Percentiles rank a stretch among this genome's conserved stretches.
These are phyloP conservation scores for Onychorhynchus coronatus DNA, from an alignment of 2,113 vertebrate genomes.

Conservation along the genomic window DNA sequence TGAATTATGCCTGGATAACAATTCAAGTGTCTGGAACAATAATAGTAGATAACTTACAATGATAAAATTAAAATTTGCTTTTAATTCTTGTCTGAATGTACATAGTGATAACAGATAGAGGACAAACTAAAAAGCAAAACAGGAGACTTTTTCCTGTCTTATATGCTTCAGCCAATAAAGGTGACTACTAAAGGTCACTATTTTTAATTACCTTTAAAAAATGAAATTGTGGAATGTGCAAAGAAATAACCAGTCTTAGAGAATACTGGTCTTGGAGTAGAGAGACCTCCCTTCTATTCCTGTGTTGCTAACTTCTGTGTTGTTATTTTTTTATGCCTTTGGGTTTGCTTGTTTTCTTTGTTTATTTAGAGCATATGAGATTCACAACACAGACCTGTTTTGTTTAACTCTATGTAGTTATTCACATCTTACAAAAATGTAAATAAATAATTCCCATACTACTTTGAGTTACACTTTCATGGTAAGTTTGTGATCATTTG, in stretches of 20 bases:
- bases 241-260: neutral
- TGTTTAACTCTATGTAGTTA: neutral
- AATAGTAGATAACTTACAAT: neutral
- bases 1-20: neutral
- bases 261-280: neutral
- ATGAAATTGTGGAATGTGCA: neutral
- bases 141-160: neutral
- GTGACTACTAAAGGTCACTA: neutral
- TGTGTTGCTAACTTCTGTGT: neutral
- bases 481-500: neutral
- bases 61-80: neutral
- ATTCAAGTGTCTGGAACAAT: neutral
- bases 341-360: neutral
- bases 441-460: slow-evolving; percentile 2
- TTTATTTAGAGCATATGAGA: neutral
- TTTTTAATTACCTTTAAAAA: neutral
- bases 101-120: neutral
- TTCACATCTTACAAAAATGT: neutral
- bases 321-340: neutral
- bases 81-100: neutral
- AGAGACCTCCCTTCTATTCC: neutral
- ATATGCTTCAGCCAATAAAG: neutral
- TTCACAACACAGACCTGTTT: neutral
- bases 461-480: neutral
- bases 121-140: neutral